Base-by-base conservation (phyloP, 2,888 invertebrate genomes). In the Asteroscopus sphinx region DNA sequence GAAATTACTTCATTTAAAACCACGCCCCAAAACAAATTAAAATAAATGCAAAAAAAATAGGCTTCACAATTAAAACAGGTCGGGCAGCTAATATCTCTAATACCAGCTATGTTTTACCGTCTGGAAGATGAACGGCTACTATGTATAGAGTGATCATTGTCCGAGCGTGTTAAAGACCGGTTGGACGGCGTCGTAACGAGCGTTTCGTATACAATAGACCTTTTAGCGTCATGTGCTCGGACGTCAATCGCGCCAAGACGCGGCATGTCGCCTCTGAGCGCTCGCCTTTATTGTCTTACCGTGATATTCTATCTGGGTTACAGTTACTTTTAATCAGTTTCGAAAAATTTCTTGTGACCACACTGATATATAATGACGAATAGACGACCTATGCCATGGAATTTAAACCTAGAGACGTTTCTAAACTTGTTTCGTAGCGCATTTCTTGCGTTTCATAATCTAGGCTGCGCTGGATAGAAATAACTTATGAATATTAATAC, bases 131-230 rank as follows among this genome's bases (percentile, higher is more conserved):
- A 87, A 89, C 79, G 74, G 76, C 81, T 84, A 77, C 82, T 90
- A 92, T 87, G 90, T 93, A 92, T 92, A 89, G 83, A 92, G 91
- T 91, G 90, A 93, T 93, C 92, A 92, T 91, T 91, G 93, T 93
- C 86, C 81, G 79, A 86, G 79, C 89, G 92, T 91, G 93, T 92
- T 93, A 92, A 93, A 90, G 93, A 92, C 93, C 92, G 93, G 93
- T 93, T 82, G 86, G 87, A 80, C 80, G 82, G 80, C 80, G 83
- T 81, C 80, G 85, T 93, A 93, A 93, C 92, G 93, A 93, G 92
- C 89, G 80, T 86, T 88, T 88, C 88, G 93, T 92, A 93, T 94
- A 94, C 94, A 94, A 94, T 94, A 92, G 93, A 92, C 93, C 94
- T 93, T 93, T 94, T 94, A 94, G 90, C 90, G 94, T 94, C 94